Evolutionary conservation across 2,888 invertebrate genomes (phyloP), one percentile per base, ranked within the genome.

Genomic region (Dolichomitus sp.): DNA sequence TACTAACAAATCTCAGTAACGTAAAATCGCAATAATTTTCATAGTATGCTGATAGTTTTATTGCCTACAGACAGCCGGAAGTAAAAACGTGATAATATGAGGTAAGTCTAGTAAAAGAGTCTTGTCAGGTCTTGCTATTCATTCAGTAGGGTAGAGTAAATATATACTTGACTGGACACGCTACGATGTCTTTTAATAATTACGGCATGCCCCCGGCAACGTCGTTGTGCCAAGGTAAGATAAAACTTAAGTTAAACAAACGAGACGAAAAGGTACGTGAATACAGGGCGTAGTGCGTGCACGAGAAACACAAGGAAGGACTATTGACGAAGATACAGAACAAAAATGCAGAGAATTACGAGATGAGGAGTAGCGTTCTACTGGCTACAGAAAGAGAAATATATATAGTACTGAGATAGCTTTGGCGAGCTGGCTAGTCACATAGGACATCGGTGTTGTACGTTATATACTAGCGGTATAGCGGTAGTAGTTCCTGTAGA

Each of bases 321-420:
- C 33, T 23, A 33, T 27, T 9, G 42, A 23, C 48, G 7, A 52
- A 65, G 42, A 17, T 30, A 14, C 12, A 76, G 66, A 40, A 14
- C 6, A 66, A 27, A 52, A 50, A 77, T 9, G 11, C 48, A 4
- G 59, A 63, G 68, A 23, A 57, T 11, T 11, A 17, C 2, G 14
- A 63, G 42, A 74, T 74, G 33, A 27, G 33, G 40, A 54, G 54
- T n/a, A 40, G 54, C 54, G n/a, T 19, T 11, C 27, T 48, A 40
- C 11, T 69, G n/a, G 54, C 40, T 57, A 6, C 42, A n/a, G 42
- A 70, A 40, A 14, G 27, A n/a, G 2, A 57, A 42, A 57, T 19
- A 54, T 42, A 27, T 17, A 42, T 54, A 69, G 37, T n/a, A 19
- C 11, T 12, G 42, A 19, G 19, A 3, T 40, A 23, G 69, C 23